These are phyloP conservation scores for Spilogale gracilis DNA, from an alignment of 2,113 vertebrate genomes.

Conservation along the genomic window DNA sequence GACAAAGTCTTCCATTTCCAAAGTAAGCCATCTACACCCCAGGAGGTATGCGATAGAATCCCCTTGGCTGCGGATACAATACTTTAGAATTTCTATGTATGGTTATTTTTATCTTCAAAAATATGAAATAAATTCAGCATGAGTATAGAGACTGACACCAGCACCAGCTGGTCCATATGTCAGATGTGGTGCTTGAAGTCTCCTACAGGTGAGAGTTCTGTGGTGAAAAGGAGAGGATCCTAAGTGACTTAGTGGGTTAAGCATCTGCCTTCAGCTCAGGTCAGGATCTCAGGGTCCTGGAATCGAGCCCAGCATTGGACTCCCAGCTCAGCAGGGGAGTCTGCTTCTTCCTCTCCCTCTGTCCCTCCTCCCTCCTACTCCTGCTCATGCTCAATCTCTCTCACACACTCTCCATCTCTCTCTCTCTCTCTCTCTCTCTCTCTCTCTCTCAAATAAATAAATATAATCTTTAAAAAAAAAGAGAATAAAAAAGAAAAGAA, in stretches of 20 bases:
- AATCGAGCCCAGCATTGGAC: background rate
- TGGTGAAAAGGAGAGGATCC: background rate
- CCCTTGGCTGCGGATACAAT: background rate
- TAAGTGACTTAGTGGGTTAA: background rate
- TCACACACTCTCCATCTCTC: background rate
- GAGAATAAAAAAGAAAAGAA: background rate
- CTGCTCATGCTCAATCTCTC: background rate
- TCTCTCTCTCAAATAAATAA: background rate
- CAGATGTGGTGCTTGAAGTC: background rate
- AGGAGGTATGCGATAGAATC: background rate
- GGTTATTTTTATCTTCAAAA: constrained; percentile 37
- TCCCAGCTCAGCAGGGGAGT: background rate
- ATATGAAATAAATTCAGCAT: background rate
- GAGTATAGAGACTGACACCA: background rate
- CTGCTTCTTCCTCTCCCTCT: background rate
- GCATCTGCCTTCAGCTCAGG: background rate
- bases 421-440: background rate
- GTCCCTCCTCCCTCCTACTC: too few relatives aligned
- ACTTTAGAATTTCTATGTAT: background rate
- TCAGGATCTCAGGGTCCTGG: background rate
- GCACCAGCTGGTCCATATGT: background rate
- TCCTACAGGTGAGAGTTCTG: background rate
- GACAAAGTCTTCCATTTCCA: background rate
- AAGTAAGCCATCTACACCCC: background rate
- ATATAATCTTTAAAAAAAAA: background rate